phyloP scores from a whole-genome alignment of 2,113 vertebrate genomes.

The Artemisiospiza belli region DNA sequence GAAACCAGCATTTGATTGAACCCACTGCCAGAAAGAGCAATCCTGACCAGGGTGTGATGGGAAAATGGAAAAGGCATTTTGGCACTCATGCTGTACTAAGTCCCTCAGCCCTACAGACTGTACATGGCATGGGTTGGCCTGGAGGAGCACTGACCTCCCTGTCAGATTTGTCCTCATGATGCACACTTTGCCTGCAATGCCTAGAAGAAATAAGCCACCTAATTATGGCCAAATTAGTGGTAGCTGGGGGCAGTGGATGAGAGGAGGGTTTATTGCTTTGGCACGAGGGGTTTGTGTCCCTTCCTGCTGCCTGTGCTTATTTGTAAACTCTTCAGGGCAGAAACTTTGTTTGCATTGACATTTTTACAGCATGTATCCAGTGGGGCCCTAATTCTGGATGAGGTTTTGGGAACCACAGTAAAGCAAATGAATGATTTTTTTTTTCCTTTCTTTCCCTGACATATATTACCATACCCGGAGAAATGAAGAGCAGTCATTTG shows the following conservation, averaged over 20 bases:
- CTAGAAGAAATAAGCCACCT: neutral
- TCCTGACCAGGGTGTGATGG: rapidly evolving
- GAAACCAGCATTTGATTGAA: neutral
- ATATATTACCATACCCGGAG: neutral
- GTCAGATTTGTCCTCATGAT: neutral
- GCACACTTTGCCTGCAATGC: neutral
- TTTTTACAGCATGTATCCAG: neutral
- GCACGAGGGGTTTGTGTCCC: neutral
- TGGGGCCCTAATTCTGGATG: neutral
- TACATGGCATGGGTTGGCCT: rapidly evolving
- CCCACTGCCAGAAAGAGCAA: neutral
- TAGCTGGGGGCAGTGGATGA: neutral
- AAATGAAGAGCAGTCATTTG: neutral
- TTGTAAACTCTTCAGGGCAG: neutral
- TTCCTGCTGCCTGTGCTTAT: neutral
- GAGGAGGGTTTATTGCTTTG: neutral
- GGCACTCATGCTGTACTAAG: neutral
- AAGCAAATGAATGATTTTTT: neutral
- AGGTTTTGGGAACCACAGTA: neutral
- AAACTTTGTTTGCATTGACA: neutral
- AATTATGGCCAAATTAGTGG: neutral
- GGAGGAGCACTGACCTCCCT: neutral
- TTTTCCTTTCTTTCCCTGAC: neutral
- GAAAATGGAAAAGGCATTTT: neutral
- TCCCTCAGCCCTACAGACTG: rapidly evolving